Percentiles rank a stretch among this genome's conserved stretches.
Evolutionary conservation across 2,113 vertebrate species (phyloP).

Genomic region (Corvus moneduloides): DNA sequence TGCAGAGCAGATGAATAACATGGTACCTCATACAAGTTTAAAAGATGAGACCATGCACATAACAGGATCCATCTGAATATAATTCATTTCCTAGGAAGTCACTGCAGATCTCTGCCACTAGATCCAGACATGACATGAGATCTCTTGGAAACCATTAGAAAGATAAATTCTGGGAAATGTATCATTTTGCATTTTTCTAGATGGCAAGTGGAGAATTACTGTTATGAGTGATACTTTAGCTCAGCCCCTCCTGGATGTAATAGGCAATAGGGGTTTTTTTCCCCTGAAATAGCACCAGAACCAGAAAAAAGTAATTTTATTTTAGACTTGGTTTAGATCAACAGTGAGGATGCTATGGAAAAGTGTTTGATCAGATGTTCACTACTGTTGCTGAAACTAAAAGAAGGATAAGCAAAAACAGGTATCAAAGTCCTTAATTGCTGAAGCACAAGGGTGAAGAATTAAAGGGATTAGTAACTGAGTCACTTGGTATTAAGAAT

Average conservation of each 20-base stretch:
- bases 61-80: neutral
- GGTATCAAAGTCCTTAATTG: neutral
- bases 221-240: neutral
- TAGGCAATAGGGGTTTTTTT: neutral
- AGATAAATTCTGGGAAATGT: neutral
- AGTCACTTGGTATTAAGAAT: neutral
- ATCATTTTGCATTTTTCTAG: neutral
- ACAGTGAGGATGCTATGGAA: neutral
- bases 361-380: neutral
- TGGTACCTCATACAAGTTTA: fast-evolving
- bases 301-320: neutral
- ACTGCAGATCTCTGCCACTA: neutral
- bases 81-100: neutral
- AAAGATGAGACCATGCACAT: neutral
- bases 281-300: neutral
- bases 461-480: neutral
- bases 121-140: neutral
- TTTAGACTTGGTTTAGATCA: neutral
- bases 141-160: neutral
- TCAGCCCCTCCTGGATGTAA: neutral
- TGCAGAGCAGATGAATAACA: neutral
- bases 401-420: neutral
- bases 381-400: neutral
- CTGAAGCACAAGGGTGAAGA: neutral
- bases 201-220: neutral